Conservation (phyloP, 2,113 vertebrate species). For the Alethe diademata region DNA sequence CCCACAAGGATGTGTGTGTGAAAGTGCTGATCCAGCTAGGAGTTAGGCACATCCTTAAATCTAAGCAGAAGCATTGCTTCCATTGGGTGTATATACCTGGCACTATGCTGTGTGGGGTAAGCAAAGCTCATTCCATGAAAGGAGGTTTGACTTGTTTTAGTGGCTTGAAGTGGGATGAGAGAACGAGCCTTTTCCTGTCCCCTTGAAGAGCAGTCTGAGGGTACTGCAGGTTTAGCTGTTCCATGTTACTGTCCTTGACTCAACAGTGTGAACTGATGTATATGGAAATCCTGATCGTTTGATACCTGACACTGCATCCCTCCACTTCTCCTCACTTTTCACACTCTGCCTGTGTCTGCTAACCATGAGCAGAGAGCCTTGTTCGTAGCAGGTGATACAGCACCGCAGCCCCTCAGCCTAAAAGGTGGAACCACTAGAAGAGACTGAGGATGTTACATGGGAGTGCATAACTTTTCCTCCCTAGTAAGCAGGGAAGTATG, state of each 20-base stretch:
- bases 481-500: background rate
- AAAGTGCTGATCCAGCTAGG: background rate
- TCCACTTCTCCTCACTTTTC: background rate
- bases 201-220: background rate
- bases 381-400: background rate
- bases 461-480: background rate
- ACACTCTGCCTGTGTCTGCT: background rate
- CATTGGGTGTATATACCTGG: background rate
- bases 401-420: background rate
- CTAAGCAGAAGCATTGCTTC: background rate
- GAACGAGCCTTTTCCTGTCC: background rate
- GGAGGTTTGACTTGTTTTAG: background rate
- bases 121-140: background rate
- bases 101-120: background rate
- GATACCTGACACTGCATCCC: background rate
- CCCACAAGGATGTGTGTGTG: background rate
- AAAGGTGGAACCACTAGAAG: background rate
- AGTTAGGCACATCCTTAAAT: background rate
- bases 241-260: background rate
- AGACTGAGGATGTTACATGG: background rate
- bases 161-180: background rate
- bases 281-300: background rate
- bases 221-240: background rate
- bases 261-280: background rate
- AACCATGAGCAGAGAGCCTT: background rate